A percentile compares a stretch with the other conserved stretches of the same genome.
These are phyloP conservation scores for Ranitomeya imitator DNA, from an alignment of 2,113 vertebrate genomes.

Conservation along the genomic window DNA sequence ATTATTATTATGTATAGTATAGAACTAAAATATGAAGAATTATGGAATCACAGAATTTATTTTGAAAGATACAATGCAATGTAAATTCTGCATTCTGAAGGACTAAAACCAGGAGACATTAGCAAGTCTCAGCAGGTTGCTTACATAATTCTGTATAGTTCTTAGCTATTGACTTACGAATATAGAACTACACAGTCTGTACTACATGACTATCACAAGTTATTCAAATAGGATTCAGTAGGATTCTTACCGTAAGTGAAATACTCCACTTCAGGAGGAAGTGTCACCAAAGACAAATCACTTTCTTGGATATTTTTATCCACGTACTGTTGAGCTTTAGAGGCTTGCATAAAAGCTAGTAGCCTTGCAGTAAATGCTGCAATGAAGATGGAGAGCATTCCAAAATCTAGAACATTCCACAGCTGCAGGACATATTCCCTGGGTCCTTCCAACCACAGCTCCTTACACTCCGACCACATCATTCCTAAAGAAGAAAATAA, in stretches of 20 bases:
- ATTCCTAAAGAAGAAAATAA: constrained; percentile 72
- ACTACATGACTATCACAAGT: background rate
- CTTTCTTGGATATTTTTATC: constrained; percentile 78
- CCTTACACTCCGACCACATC: constrained; percentile 93
- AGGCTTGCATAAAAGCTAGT: constrained; percentile 83
- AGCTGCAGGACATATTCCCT: constrained; percentile 85
- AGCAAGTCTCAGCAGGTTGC: no score
- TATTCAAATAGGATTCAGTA: background rate
- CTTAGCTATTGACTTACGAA: no score
- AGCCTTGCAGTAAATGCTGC: constrained; percentile 86
- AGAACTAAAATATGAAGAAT: no score
- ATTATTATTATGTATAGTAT: no score
- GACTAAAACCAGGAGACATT: no score
- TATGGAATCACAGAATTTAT: no score
- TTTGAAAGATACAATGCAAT: no score
- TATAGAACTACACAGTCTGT: no score
- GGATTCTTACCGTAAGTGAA: constrained; percentile 82
- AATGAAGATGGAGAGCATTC: constrained; percentile 90
- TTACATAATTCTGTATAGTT: no score
- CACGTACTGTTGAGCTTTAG: constrained; percentile 86
- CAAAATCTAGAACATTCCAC: constrained; percentile 89
- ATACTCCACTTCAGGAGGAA: constrained; percentile 85
- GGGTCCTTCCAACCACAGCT: constrained; percentile 86
- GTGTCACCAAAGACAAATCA: constrained; percentile 79
- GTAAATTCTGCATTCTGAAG: no score